Evolutionary conservation across 2,888 invertebrate genomes (phyloP), one percentile per base, ranked within the genome.

Genomic region (Protodeltote pygarga): DNA sequence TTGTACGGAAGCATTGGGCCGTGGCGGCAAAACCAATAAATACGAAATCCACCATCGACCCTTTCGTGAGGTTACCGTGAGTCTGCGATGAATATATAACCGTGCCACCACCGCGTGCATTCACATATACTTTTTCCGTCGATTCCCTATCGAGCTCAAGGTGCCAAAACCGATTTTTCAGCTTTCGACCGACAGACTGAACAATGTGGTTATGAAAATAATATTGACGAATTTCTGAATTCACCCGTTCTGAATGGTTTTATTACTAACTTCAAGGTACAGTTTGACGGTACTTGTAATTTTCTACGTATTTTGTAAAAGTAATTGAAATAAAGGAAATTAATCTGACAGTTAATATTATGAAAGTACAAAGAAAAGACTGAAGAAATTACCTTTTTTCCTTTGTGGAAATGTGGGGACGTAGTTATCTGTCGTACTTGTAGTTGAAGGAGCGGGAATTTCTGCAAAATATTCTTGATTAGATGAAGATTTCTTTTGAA

Each of bases 361-460:
- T 33, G 9, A 29, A 37, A 51, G 38, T 24, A 21, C 39, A 29
- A 46, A 54, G 8, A n/a, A 11, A 28, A 28, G 55, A 23, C 24
- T 14, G 17, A 41, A 31, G 19, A 23, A 28, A 45, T 48, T 92
- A 95, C 95, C 95, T 93, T 94, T 94, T 87, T 94, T 95, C 80
- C 91, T 94, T 57, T 93, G 89, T 29, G 93, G 92, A 63, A 93
- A 89, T 41, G 94, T 93, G 28, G 93, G 92, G 17, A 93, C 89
- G 72, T 93, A 93, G 76, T 91, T 92, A 28, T 92, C 85, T 31
- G 91, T 88, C 19, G 93, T 93, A 52, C 93, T 93, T 21, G 94
- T 94, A 54, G 96, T 96, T 17, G 96, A 96, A 20, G 97, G 97
- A 14, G 96, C 95, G 28, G 97, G 96, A 86, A 97, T 96, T 94